Conservation (phyloP, 2,888 invertebrate species). For the Esperia sulphurella region DNA sequence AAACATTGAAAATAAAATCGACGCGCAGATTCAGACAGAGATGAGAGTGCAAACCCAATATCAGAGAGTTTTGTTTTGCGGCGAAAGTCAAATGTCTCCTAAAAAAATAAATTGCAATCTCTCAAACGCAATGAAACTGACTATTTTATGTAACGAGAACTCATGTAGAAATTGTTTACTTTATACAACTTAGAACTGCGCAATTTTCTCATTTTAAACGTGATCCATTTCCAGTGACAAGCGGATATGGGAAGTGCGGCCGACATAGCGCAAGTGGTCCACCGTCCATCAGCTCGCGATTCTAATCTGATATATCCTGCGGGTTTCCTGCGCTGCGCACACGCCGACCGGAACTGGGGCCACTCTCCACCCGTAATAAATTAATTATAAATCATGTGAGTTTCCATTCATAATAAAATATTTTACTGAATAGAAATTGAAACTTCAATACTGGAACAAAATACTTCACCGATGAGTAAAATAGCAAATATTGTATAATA, state of each 20-base stretch:
- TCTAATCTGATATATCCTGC: conserved; percentile 68
- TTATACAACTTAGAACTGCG: conserved; percentile 7
- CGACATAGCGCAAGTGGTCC: conserved; percentile 50
- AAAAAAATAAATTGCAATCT: background rate
- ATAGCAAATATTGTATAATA: background rate
- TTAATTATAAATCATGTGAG: conserved; percentile 47
- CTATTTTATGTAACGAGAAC: background rate
- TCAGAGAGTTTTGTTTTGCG: background rate
- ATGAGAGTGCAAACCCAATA: conserved; percentile 23
- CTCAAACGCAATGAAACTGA: background rate
- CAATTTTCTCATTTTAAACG: conserved; percentile 6
- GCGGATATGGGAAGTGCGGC: conserved; percentile 59
- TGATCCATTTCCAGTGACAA: conserved; percentile 29
- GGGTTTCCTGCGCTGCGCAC: conserved; percentile 51
- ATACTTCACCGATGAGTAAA: background rate
- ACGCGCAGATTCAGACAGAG: conserved; percentile 23
- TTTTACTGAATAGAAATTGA: conserved; percentile 5
- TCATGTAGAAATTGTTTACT: background rate
- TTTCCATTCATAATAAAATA: conserved; percentile 6
- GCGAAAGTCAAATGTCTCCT: background rate
- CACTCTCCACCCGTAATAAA: conserved; percentile 51
- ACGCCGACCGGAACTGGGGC: conserved; percentile 42
- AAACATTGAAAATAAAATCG: conserved; percentile 65
- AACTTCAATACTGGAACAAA: background rate
- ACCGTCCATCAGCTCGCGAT: conserved; percentile 55